A percentile compares a stretch with the other conserved stretches of the same genome.
These are phyloP conservation scores for Bettongia penicillata DNA, from an alignment of 2,113 vertebrate genomes.

Conservation along the genomic window DNA sequence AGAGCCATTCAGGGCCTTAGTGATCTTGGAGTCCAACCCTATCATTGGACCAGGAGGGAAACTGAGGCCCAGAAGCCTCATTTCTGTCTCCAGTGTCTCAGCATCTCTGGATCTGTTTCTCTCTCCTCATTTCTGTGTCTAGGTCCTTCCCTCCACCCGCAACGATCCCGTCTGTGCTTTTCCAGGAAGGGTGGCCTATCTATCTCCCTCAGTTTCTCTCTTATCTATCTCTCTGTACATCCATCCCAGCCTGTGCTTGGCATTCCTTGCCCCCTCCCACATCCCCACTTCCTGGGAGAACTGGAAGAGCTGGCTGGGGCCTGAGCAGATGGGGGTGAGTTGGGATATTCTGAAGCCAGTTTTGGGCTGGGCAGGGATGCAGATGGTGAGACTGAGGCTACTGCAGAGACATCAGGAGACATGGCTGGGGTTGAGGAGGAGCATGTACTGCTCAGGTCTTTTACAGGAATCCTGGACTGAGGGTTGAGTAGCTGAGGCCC, in stretches of 20 bases:
- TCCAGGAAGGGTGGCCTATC: no score
- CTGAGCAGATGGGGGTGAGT: neutral
- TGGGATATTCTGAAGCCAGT: conserved; percentile 68
- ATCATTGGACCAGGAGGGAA: no score
- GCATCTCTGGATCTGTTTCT: no score
- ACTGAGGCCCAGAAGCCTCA: no score
- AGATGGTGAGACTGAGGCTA: neutral
- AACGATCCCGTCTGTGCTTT: no score
- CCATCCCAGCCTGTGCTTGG: neutral
- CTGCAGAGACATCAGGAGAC: neutral
- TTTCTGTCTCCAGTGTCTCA: no score
- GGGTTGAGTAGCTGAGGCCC: neutral
- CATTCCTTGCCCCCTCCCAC: neutral
- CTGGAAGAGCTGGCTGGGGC: neutral
- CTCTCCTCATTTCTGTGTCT: neutral
- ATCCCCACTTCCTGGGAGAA: conserved; percentile 46
- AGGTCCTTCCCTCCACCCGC: neutral
- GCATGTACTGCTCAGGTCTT: conserved; percentile 51
- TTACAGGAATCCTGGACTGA: neutral
- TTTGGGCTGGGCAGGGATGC: conserved; percentile 41
- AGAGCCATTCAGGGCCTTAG: neutral
- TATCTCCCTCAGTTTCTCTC: neutral
- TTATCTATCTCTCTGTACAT: neutral
- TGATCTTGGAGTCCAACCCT: no score
- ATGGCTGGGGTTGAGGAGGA: conserved; percentile 74